These are phyloP conservation scores for Bellardia bayeri DNA, from an alignment of 2,888 invertebrate genomes.

Conservation along the genomic window DNA sequence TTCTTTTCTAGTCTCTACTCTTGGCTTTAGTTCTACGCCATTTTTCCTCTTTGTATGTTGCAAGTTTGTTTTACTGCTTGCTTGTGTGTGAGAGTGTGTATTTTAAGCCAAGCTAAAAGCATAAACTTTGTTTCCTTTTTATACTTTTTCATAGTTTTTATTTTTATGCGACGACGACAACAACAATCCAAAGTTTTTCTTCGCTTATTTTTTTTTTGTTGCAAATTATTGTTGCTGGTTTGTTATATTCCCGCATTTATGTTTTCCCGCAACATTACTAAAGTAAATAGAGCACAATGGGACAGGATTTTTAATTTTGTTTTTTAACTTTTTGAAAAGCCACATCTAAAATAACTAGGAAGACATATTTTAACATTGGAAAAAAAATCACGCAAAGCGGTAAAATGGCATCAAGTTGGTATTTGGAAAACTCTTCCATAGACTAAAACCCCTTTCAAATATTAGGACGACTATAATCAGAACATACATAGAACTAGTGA, in stretches of 20 bases:
- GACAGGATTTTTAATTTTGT: too few relatives aligned
- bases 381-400: too few relatives aligned
- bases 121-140: conserved; percentile 77
- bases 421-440: too few relatives aligned
- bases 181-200: conserved; percentile 48
- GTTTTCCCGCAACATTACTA: conserved; percentile 30
- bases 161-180: conserved; percentile 49
- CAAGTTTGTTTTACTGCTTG: not conserved
- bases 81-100: not conserved
- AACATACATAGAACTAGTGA: too few relatives aligned
- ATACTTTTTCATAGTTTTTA: conserved; percentile 74
- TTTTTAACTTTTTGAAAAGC: too few relatives aligned
- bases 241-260: conserved; percentile 52
- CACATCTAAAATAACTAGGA: too few relatives aligned
- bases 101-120: conserved; percentile 67
- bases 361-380: too few relatives aligned
- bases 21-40: not conserved
- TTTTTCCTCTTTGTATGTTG: not conserved
- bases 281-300: conserved; percentile 11
- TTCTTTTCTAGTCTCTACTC: conserved; percentile 30
- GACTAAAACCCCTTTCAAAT: too few relatives aligned
- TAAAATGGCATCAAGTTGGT: too few relatives aligned
- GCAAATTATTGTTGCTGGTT: conserved; percentile 39
- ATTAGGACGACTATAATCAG: too few relatives aligned
- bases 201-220: not conserved